These are phyloP conservation scores for Hypomesus transpacificus DNA, from an alignment of 2,113 vertebrate species.

Conservation along the genomic window DNA sequence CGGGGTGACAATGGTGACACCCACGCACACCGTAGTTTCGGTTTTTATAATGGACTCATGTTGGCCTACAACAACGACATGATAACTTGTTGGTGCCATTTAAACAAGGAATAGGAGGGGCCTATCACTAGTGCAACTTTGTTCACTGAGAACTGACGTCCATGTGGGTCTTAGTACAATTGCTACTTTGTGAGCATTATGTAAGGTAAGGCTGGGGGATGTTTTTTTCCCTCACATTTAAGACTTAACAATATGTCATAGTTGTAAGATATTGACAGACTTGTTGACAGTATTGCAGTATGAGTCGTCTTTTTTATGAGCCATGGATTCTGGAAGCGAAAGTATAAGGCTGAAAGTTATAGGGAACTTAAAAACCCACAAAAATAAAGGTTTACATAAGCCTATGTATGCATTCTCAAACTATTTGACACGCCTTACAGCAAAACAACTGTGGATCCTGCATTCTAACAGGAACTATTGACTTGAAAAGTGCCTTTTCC, in stretches of 20 bases:
- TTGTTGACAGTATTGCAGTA: background rate
- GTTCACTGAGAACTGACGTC: conserved; percentile 12
- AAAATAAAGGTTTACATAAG: too few relatives aligned
- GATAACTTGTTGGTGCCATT: conserved; percentile 8
- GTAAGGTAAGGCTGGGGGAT: conserved; percentile 8
- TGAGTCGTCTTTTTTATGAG: background rate
- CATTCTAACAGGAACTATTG: background rate
- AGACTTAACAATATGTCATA: background rate
- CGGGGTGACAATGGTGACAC: background rate
- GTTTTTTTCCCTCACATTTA: background rate
- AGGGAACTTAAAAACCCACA: background rate
- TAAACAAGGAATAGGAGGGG: conserved; percentile 25
- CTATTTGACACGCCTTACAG: background rate
- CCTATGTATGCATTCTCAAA: background rate
- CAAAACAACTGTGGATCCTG: too few relatives aligned
- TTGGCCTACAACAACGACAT: background rate
- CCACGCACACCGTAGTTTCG: background rate
- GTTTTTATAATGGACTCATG: background rate
- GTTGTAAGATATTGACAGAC: background rate
- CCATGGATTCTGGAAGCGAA: background rate
- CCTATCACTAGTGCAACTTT: background rate
- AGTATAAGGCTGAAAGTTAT: background rate
- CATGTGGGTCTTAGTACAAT: conserved; percentile 21
- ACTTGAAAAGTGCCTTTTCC: background rate
- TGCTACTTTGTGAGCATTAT: conserved; percentile 31